These are phyloP conservation scores for Neosilurus mollespiculum DNA, from an alignment of 2,797 vertebrate genomes.

Conservation along the genomic window DNA sequence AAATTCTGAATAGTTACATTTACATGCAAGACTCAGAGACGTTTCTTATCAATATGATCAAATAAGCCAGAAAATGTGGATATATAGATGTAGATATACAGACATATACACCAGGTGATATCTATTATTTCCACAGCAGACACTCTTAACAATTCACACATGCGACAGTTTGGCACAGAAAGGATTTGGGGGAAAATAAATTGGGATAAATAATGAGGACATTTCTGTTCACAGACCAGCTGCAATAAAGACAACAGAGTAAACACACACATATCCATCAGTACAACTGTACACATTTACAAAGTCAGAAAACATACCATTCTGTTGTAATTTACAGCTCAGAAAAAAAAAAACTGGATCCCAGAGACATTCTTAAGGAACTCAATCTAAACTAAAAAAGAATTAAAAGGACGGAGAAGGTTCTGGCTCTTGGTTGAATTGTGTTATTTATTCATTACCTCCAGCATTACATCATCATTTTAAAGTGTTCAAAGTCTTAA, in stretches of 20 bases:
- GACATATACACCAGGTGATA: neutral
- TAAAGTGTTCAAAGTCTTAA: neutral
- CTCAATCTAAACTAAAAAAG: neutral
- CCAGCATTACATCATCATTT: neutral
- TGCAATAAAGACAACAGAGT: slow-evolving; percentile 14
- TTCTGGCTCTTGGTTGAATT: slow-evolving; percentile 23
- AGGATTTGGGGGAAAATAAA: neutral
- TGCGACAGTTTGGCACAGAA: slow-evolving; percentile 47
- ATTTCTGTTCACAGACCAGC: slow-evolving; percentile 48
- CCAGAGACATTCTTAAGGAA: neutral
- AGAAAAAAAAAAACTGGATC: neutral
- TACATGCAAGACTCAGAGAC: neutral
- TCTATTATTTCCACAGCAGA: neutral
- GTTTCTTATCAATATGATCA: neutral
- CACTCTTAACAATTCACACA: neutral
- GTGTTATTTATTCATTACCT: neutral
- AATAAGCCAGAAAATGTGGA: neutral
- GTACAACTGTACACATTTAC: slow-evolving; percentile 9
- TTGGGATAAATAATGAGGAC: neutral
- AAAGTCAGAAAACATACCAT: slow-evolving; percentile 23
- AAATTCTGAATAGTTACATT: slow-evolving; percentile 2
- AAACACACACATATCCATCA: neutral
- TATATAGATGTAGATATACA: neutral
- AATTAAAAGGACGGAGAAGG: neutral
- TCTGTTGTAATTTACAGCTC: neutral